Conservation (phyloP, 2,797 vertebrate species). For the Lagorchestes hirsutus region DNA sequence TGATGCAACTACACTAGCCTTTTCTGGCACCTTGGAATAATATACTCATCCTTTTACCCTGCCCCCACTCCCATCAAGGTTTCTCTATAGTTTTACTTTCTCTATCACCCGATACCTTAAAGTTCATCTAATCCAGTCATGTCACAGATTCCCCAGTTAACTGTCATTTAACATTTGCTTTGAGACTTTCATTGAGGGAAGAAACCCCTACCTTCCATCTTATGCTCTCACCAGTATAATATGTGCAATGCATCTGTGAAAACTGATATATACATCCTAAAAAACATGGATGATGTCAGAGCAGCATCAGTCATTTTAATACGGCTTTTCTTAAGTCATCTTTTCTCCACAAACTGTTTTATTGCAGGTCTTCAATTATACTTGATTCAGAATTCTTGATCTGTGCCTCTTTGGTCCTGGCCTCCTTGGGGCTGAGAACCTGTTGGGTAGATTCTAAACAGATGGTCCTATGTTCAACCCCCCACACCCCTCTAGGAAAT, state of each 20-base stretch:
- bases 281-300: neutral
- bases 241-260: neutral
- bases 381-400: neutral
- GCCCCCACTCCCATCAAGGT: neutral
- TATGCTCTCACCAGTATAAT: neutral
- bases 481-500: constrained; percentile 35
- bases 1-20: neutral
- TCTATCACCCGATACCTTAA: neutral
- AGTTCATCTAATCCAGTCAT: neutral
- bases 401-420: constrained; percentile 23
- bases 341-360: neutral
- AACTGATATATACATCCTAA: neutral
- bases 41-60: neutral
- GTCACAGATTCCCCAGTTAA: neutral
- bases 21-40: neutral
- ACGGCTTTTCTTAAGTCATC: constrained; percentile 42
- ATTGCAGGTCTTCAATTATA: neutral
- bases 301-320: neutral
- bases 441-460: constrained; percentile 66
- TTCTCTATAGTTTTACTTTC: neutral
- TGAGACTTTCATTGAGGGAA: neutral
- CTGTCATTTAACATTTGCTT: neutral
- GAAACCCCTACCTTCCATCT: neutral
- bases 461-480: constrained; percentile 28
- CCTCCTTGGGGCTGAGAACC: constrained; percentile 52